Conservation (phyloP, 2,888 invertebrate species). For the Metacarcinus magister region DNA sequence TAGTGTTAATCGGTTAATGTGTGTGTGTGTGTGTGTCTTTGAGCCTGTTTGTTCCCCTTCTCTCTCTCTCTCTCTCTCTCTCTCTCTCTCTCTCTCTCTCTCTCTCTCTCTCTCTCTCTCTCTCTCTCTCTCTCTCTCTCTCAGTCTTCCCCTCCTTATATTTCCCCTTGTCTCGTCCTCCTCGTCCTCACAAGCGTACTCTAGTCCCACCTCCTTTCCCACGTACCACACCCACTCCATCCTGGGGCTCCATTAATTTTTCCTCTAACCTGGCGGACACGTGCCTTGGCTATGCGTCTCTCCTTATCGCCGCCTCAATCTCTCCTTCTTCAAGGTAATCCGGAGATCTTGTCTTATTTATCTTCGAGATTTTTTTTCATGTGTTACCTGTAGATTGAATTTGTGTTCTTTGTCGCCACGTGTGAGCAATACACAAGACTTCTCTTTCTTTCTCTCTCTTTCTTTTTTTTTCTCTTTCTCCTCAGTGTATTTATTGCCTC, state of each 20-base stretch:
- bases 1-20: background rate
- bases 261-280: background rate
- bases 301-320: background rate
- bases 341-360: background rate
- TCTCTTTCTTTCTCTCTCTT: slow-evolving; percentile 7
- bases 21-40: no score
- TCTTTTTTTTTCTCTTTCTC: background rate
- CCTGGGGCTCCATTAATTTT: background rate
- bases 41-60: background rate
- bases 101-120: background rate
- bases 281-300: background rate
- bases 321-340: slow-evolving; percentile 33
- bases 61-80: background rate
- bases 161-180: background rate
- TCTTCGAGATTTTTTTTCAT: background rate
- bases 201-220: background rate
- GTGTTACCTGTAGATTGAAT: background rate
- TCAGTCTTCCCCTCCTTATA: background rate
- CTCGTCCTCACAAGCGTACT: background rate
- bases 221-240: background rate
- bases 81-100: slow-evolving; percentile 5
- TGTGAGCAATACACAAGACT: no score
- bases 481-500: background rate
- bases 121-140: background rate
- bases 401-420: background rate